Conservation (phyloP, 2,113 vertebrate genomes). For the Sarotherodon lohbergeri region DNA sequence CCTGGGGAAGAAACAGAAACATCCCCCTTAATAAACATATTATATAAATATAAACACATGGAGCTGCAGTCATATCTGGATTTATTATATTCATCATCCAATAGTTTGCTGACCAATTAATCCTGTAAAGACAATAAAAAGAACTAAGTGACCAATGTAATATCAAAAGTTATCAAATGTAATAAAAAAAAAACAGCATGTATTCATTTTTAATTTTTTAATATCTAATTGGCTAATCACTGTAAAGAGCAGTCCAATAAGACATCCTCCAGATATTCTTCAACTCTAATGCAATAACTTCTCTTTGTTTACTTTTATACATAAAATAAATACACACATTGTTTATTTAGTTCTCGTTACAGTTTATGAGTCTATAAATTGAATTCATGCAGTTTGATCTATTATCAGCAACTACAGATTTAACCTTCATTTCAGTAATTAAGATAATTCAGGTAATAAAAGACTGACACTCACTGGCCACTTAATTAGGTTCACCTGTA, state of each 20-base stretch:
- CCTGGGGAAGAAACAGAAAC: conserved; percentile 59
- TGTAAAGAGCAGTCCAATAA: not conserved
- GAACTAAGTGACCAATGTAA: not conserved
- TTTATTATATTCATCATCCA: not conserved
- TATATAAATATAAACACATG: not conserved
- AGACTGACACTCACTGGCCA: not conserved
- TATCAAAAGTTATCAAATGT: not conserved
- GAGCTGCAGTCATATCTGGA: not conserved
- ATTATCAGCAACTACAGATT: not conserved
- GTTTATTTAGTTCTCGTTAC: not conserved
- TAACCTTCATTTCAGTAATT: not conserved
- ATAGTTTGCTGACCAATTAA: not conserved
- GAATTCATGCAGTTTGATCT: not conserved
- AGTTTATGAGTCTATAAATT: not conserved
- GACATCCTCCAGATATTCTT: not conserved
- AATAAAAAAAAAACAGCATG: not conserved
- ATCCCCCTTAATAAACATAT: not conserved
- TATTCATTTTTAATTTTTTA: fast-evolving
- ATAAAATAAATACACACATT: not conserved
- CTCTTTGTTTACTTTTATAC: not conserved
- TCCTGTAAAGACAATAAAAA: not conserved
- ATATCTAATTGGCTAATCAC: not conserved
- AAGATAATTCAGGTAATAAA: not conserved
- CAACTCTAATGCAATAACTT: not conserved
- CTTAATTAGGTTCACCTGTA: not conserved